Percentiles rank a stretch among this genome's conserved stretches.
Conservation (phyloP, 2,888 invertebrate genomes). For the Limnephilus auricula region DNA sequence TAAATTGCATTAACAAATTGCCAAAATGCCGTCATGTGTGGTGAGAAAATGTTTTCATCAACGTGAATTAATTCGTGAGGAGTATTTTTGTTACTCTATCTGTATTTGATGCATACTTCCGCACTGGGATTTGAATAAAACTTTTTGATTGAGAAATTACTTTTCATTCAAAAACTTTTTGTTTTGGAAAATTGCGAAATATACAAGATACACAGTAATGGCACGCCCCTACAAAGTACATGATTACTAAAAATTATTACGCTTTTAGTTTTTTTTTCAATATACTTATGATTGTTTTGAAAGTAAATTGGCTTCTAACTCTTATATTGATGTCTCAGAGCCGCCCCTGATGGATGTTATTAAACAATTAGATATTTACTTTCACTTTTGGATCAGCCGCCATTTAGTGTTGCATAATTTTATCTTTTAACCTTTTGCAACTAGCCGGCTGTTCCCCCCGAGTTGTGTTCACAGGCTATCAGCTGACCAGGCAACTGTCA, state of each 20-base stretch:
- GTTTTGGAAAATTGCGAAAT: not conserved
- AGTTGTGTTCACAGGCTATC: not conserved
- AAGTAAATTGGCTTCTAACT: not conserved
- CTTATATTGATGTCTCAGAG: not conserved
- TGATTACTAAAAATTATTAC: not conserved
- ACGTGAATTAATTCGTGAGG: not conserved
- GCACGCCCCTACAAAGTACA: not conserved
- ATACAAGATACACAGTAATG: not conserved
- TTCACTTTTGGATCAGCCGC: slow-evolving; percentile 13
- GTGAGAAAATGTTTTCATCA: no score
- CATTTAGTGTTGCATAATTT: slow-evolving; percentile 27
- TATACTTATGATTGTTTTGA: not conserved
- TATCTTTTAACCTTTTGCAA: slow-evolving; percentile 11
- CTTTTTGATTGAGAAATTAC: not conserved
- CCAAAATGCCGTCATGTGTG: no score
- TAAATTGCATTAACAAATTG: no score
- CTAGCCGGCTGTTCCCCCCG: not conserved
- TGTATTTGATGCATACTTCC: not conserved
- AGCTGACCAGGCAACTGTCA: not conserved
- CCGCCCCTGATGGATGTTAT: not conserved
- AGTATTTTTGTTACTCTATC: not conserved
- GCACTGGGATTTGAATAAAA: not conserved
- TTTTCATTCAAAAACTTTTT: not conserved
- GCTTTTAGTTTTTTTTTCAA: not conserved
- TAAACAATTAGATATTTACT: not conserved